These are phyloP conservation scores for Rana temporaria DNA, from an alignment of 2,113 vertebrate species.

Conservation along the genomic window DNA sequence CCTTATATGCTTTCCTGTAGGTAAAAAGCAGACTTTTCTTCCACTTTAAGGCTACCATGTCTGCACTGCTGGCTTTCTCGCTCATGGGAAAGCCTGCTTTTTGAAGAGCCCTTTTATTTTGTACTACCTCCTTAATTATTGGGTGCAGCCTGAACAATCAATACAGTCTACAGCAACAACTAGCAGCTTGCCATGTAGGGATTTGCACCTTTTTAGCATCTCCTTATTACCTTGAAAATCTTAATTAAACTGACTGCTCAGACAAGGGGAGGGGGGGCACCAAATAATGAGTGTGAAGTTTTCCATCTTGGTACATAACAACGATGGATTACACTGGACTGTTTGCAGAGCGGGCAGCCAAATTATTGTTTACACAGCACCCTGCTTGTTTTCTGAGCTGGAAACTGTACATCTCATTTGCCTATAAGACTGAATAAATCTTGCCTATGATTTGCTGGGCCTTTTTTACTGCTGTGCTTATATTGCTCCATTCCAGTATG, in stretches of 20 bases:
- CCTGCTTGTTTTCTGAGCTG: constrained; percentile 55
- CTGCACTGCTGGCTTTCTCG: too few relatives aligned
- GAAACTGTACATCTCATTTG: constrained; percentile 63
- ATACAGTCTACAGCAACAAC: neutral
- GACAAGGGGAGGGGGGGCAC: neutral
- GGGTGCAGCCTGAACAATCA: neutral
- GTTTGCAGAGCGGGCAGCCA: constrained; percentile 60
- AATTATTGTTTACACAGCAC: constrained; percentile 66
- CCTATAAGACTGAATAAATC: constrained; percentile 47
- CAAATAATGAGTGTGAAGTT: neutral
- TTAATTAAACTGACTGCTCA: neutral
- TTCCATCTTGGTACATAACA: constrained; percentile 63
- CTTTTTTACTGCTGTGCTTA: neutral
- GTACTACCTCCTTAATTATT: neutral
- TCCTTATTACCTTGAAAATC: neutral
- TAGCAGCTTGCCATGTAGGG: neutral
- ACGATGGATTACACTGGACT: constrained; percentile 64
- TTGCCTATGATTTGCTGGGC: neutral
- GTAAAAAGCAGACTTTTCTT: too few relatives aligned
- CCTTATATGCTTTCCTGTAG: too few relatives aligned
- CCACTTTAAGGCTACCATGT: too few relatives aligned
- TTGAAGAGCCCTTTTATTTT: neutral
- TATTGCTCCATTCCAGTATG: neutral
- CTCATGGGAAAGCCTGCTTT: too few relatives aligned
- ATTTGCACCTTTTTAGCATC: constrained; percentile 2